phyloP scores from a whole-genome alignment of 2,888 invertebrate species.

The Cartodere bifasciata region DNA sequence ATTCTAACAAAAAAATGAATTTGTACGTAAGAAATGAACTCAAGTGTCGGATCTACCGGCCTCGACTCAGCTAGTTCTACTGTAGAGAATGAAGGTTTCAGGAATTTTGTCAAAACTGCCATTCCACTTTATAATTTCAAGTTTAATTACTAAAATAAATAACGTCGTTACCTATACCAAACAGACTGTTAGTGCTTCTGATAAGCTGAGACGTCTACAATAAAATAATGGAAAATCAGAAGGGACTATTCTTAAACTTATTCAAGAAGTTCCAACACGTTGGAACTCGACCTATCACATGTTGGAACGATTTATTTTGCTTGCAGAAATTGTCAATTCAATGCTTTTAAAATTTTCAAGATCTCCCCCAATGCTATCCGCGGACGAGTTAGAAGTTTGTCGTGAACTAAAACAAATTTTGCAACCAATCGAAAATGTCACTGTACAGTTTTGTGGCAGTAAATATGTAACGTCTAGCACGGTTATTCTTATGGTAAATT shows the following conservation, averaged over 20 bases:
- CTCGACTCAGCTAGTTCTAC: no score
- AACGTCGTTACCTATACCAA: no score
- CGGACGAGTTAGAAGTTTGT: constrained; percentile 16
- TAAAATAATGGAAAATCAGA: neutral
- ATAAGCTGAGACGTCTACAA: neutral
- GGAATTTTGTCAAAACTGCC: no score
- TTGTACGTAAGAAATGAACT: no score
- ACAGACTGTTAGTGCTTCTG: no score
- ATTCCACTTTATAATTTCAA: no score
- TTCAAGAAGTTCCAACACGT: constrained; percentile 18
- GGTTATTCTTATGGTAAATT: constrained; percentile 9
- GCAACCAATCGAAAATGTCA: constrained; percentile 21
- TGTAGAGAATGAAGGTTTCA: no score
- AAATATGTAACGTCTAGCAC: constrained; percentile 17
- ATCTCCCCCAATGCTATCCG: constrained; percentile 22
- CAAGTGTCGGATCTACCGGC: no score
- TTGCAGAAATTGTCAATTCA: constrained; percentile 18
- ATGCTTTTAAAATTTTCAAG: constrained; percentile 20
- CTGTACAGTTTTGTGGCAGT: constrained; percentile 23
- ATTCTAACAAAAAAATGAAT: no score
- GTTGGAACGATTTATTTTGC: constrained; percentile 22
- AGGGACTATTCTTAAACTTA: neutral
- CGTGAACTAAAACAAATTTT: constrained; percentile 19
- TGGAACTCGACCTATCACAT: constrained; percentile 23
- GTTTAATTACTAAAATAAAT: no score